A percentile compares a stretch with the other conserved stretches of the same genome.
Evolutionary conservation across 2,888 invertebrate species (phyloP).

Genomic region (Diloba caeruleocephala): DNA sequence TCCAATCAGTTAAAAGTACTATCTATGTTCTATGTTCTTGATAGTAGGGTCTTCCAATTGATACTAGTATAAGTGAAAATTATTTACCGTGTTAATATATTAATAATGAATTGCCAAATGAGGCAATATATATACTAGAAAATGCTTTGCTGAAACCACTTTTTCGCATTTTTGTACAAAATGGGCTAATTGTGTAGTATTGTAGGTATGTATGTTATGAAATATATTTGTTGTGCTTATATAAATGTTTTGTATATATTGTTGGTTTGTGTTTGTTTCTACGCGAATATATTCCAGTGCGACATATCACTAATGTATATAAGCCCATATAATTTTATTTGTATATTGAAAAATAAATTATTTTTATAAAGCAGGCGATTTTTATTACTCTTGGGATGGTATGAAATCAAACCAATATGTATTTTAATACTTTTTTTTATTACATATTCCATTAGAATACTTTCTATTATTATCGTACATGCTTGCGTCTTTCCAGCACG

Average conservation of each 20-base stretch:
- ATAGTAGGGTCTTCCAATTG: not conserved
- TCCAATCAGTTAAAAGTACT: too few species aligned
- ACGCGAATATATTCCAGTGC: conserved; percentile 55
- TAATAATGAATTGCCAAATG: conserved; percentile 26
- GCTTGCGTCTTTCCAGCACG: conserved; percentile 59
- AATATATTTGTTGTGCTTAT: conserved; percentile 23
- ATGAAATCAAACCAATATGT: conserved; percentile 37
- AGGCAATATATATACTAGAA: conserved; percentile 33
- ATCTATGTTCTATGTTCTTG: too few species aligned
- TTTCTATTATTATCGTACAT: conserved; percentile 81
- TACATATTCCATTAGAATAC: conserved; percentile 89
- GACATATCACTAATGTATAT: conserved; percentile 71
- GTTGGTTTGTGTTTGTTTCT: conserved; percentile 46
- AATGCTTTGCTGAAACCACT: conserved; percentile 30
- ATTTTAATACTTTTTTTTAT: conserved; percentile 83
- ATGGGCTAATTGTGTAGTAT: conserved; percentile 28
- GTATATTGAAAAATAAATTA: conserved; percentile 65
- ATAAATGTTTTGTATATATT: conserved; percentile 28
- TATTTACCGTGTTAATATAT: conserved; percentile 7
- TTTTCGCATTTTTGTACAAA: conserved; percentile 41
- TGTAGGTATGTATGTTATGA: conserved; percentile 17
- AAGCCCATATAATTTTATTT: conserved; percentile 58
- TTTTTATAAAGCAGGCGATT: conserved; percentile 63
- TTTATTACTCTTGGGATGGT: conserved; percentile 15
- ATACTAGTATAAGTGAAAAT: not conserved